Conservation (phyloP, 2,888 invertebrate species). For the Operophtera brumata region DNA sequence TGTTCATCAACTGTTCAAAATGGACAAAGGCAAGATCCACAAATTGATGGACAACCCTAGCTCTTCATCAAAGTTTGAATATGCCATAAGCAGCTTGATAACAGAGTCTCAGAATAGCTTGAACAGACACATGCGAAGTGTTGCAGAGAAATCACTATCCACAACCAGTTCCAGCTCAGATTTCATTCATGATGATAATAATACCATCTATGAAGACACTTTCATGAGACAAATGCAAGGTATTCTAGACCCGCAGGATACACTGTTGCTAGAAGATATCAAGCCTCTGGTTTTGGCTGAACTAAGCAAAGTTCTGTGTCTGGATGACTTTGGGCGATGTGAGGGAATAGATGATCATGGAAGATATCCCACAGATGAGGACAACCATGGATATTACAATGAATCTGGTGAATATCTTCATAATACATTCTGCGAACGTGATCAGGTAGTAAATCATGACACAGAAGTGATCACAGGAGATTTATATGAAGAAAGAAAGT, state of each 20-base stretch:
- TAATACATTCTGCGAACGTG: conserved; percentile 36
- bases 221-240: conserved; percentile 86
- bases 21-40: conserved; percentile 75
- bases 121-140: conserved; percentile 67
- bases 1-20: conserved; percentile 73
- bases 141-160: conserved; percentile 71
- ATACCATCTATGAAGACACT: conserved; percentile 86
- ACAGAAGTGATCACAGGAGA: conserved; percentile 19
- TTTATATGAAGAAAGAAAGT: conserved; percentile 15
- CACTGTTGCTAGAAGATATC: conserved; percentile 78
- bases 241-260: conserved; percentile 80
- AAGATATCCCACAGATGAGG: conserved; percentile 35
- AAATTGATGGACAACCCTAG: conserved; percentile 74
- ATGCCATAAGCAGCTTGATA: conserved; percentile 73
- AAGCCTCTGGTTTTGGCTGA: conserved; percentile 82
- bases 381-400: conserved; percentile 33
- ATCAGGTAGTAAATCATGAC: conserved; percentile 28
- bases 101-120: conserved; percentile 76
- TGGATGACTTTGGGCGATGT: conserved; percentile 59
- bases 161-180: conserved; percentile 54
- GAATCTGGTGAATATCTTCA: conserved; percentile 34
- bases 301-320: conserved; percentile 78
- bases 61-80: conserved; percentile 76
- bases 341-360: conserved; percentile 38
- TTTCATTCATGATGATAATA: conserved; percentile 82